These are phyloP conservation scores for Piprites chloris DNA, from an alignment of 2,113 vertebrate genomes.

Conservation along the genomic window DNA sequence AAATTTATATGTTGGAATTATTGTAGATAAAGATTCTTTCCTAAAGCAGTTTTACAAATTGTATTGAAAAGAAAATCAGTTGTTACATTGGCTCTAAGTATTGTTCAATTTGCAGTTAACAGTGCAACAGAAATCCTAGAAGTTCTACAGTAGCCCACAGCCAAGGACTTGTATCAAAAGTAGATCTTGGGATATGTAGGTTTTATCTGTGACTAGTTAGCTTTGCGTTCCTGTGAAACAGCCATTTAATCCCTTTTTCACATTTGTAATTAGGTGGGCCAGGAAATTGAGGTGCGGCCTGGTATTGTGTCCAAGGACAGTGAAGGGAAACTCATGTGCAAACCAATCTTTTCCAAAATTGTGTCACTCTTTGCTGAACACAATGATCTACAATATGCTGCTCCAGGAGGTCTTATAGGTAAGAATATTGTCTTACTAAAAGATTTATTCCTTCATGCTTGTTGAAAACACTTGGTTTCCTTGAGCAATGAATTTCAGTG, in stretches of 20 bases:
- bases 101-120: background rate
- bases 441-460: background rate
- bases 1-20: background rate
- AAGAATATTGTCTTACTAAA: background rate
- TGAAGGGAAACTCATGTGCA: conserved; percentile 99
- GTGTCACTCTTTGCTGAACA: conserved; percentile 97
- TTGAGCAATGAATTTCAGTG: background rate
- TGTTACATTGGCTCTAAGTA: background rate
- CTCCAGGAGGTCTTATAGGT: conserved; percentile 97
- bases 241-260: background rate
- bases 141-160: background rate
- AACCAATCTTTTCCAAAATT: conserved; percentile 99
- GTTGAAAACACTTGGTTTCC: background rate
- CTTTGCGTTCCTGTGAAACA: background rate
- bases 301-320: conserved; percentile 99
- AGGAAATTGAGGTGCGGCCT: conserved; percentile 95
- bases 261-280: conserved; percentile 84
- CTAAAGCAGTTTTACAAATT: background rate
- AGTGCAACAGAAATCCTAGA: background rate
- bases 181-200: background rate
- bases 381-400: conserved; percentile 97
- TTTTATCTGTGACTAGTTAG: background rate
- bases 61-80: background rate
- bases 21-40: background rate
- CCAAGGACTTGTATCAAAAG: background rate